Evolutionary conservation across 64 coral and sea anemone genomes (phyloP).

Genomic region (Pocillopora damicornis): DNA sequence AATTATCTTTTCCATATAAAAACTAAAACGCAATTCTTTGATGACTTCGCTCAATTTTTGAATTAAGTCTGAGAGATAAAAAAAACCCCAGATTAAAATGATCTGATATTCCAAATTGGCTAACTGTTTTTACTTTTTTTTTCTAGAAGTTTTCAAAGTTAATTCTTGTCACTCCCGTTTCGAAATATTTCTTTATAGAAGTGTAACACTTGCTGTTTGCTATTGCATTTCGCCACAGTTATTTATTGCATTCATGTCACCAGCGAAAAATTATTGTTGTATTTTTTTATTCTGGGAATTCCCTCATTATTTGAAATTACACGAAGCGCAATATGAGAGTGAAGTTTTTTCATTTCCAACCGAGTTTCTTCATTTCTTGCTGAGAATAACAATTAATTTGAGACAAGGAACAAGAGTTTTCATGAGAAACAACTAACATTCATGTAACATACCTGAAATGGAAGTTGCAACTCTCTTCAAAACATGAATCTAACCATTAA

Average conservation of each 20-base stretch:
- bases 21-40: not conserved
- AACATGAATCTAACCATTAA: not conserved
- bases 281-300: not conserved
- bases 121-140: not conserved
- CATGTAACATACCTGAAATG: not conserved
- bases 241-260: not conserved
- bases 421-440: not conserved
- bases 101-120: constrained; percentile 11
- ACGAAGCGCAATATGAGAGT: not conserved
- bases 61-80: not conserved
- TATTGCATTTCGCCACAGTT: not conserved
- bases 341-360: not conserved
- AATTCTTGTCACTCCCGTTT: not conserved
- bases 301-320: not conserved
- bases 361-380: not conserved
- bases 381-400: not conserved
- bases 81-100: not conserved
- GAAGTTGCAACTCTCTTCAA: too few relatives aligned
- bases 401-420: not conserved
- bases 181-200: not conserved
- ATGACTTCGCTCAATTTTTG: not conserved
- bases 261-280: not conserved
- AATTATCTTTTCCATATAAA: constrained; percentile 3
- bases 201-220: not conserved
- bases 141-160: not conserved